Evolutionary conservation across 2,113 vertebrate species (phyloP).

Genomic region (Nothocercus julius): DNA sequence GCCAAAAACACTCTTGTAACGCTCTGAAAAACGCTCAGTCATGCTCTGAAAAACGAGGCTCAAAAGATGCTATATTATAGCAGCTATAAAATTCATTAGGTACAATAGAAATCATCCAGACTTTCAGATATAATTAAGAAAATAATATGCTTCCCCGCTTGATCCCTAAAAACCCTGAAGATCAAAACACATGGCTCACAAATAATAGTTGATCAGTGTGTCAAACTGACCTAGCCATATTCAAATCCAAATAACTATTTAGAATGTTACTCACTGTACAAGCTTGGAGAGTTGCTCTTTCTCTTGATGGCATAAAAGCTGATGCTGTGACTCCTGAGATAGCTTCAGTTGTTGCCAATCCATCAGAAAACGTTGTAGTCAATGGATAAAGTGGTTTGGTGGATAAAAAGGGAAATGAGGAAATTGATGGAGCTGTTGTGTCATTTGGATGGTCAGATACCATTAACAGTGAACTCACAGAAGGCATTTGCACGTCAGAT

Average conservation of each 20-base stretch:
- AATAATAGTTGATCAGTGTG: neutral
- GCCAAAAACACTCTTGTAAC: neutral
- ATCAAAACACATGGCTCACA: neutral
- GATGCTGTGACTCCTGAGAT: neutral
- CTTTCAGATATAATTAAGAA: neutral
- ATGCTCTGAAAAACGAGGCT: neutral
- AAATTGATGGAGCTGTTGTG: conserved; percentile 10
- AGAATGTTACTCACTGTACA: conserved; percentile 75
- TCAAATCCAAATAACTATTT: neutral
- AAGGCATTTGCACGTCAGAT: neutral
- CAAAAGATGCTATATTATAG: neutral
- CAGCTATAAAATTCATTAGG: neutral
- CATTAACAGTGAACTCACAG: neutral
- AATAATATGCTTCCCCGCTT: neutral
- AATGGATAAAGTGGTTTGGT: conserved; percentile 9
- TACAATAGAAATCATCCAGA: neutral
- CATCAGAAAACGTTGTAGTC: conserved; percentile 32
- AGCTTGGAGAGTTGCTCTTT: conserved; percentile 25
- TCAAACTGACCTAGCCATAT: neutral
- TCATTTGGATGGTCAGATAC: conserved; percentile 3
- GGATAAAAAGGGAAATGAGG: conserved; percentile 2
- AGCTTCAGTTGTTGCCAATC: conserved; percentile 12
- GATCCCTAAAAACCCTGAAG: neutral
- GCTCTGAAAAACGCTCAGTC: neutral
- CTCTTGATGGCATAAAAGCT: neutral